These are phyloP conservation scores for Megalops cyprinoides DNA, from an alignment of 2,797 vertebrate genomes.

Conservation along the genomic window DNA sequence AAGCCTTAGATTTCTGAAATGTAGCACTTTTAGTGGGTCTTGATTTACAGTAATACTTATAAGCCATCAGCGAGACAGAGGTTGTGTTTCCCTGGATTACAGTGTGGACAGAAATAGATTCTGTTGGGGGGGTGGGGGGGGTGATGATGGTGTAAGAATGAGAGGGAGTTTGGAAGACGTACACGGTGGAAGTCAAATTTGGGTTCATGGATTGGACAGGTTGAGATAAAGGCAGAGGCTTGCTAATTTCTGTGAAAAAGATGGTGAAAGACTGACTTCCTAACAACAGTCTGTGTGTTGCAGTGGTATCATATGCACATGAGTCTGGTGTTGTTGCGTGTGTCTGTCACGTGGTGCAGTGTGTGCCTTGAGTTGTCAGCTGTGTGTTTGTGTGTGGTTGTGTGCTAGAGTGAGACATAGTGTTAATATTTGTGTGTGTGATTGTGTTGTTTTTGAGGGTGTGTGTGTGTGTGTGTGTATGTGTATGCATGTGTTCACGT, in stretches of 20 bases:
- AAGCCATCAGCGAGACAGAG: conserved; percentile 43
- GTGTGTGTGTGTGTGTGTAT: too few species aligned
- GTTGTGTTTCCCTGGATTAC: conserved; percentile 50
- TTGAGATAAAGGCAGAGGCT: neutral
- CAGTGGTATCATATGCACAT: neutral
- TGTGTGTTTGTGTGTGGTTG: too few species aligned
- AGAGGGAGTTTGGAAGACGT: neutral
- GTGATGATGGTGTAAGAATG: conserved; percentile 12
- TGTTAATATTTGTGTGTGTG: too few species aligned
- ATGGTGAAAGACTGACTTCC: neutral
- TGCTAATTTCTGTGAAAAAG: too few species aligned
- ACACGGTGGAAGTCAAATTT: neutral
- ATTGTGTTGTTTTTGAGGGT: too few species aligned
- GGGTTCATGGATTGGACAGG: neutral
- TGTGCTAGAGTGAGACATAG: too few species aligned
- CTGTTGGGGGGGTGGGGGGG: neutral
- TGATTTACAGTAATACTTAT: conserved; percentile 53
- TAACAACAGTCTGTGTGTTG: neutral
- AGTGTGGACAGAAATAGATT: conserved; percentile 54
- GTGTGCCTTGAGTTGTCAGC: too few species aligned
- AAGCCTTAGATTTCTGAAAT: too few species aligned
- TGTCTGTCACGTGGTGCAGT: too few species aligned
- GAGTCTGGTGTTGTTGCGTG: too few species aligned
- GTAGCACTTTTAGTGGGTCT: conserved; percentile 9
- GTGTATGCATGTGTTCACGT: too few species aligned